Conservation (phyloP, 2,113 vertebrate species). For the Actinemys pallida region DNA sequence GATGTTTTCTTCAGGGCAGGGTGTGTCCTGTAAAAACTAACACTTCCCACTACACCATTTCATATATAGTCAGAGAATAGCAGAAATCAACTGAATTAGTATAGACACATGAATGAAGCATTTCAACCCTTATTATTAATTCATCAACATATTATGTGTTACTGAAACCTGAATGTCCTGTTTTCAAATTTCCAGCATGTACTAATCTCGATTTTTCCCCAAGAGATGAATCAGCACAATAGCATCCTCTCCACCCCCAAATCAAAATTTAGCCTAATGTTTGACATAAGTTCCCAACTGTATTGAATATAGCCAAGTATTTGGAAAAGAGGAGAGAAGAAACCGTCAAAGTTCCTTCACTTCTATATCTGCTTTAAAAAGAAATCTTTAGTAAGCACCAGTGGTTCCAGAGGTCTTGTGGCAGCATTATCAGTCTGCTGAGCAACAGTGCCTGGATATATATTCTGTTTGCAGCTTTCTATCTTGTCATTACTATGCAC, state of each 20-base stretch:
- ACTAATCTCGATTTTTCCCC: background rate
- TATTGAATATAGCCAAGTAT: background rate
- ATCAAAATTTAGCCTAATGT: background rate
- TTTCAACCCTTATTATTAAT: background rate
- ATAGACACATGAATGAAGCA: background rate
- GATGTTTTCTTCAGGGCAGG: background rate
- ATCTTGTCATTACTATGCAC: background rate
- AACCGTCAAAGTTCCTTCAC: background rate
- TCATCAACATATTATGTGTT: background rate
- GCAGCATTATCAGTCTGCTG: background rate
- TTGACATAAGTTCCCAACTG: background rate
- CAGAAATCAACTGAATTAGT: background rate
- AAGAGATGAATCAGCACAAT: background rate
- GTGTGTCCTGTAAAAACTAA: background rate
- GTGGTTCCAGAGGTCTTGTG: background rate
- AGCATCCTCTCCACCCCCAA: background rate
- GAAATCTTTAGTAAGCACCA: background rate
- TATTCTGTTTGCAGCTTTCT: background rate
- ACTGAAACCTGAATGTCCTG: background rate
- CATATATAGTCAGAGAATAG: background rate
- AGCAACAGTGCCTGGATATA: background rate
- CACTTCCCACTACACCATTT: background rate
- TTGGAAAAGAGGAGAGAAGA: background rate
- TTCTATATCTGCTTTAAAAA: background rate
- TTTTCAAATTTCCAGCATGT: background rate